Base-by-base conservation (phyloP, 2,888 invertebrate species). In the Tenthredo distinguenda region DNA sequence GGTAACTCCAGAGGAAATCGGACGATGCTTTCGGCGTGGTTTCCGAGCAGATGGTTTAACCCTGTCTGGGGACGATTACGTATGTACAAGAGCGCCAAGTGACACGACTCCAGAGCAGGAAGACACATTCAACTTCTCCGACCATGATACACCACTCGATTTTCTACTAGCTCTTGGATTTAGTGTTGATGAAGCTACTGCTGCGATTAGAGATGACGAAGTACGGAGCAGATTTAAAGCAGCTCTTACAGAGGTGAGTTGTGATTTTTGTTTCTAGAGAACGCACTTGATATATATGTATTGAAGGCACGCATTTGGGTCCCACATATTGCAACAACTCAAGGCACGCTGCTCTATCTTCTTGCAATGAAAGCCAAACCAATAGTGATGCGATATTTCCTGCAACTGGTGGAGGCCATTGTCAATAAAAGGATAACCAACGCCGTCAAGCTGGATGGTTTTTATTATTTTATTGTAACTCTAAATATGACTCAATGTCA, bases 381-480 rank as follows among this genome's bases (percentile, higher is more conserved):
- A 31, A 90, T 88, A 84, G 90, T 89, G 10, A 91, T 91, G 90
- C 86, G 91, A 21, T 91, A 91, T 84, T 91, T 91, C 82, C 87
- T 91, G 47, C 91, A 91, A 86, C 85, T 92, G 81, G 91, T 91
- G 3, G 91, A 91, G 85, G 91, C 91, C 10, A 90, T 91, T 72
- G 90, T 91, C 37, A 91, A 92, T 84, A 90, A 87, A 81, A 86
- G 90, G 40, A 91, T 92, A 62, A 90, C 89, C 58, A 91, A 91
- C 86, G 90, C 90, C 7, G 89, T 91, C 74, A 90, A 91, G 86
- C 82, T 92, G 50, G 90, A 91, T 86, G 90, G 90, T 9, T 91
- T 91, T 84, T 85, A 81, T 81, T 62, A 81, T n/a, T 81, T 81
- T 81, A 62, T 62, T 62, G 81, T 81, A 58, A 81, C 21, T 40